Conservation (phyloP, 2,797 vertebrate species). For the Pangasius larnaudii region DNA sequence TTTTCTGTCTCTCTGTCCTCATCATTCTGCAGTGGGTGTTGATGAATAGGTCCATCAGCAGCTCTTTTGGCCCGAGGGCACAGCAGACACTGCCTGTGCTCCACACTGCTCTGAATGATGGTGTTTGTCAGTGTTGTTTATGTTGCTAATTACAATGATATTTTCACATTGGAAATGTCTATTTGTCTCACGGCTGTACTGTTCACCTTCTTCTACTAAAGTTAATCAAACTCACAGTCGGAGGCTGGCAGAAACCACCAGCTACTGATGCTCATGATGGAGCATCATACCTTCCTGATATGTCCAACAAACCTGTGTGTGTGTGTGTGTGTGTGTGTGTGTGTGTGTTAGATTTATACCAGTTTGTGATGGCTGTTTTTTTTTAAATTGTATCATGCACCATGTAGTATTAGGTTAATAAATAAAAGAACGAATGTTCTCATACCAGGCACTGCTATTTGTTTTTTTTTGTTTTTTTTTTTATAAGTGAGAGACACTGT, state of each 20-base stretch:
- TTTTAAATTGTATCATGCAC: background rate
- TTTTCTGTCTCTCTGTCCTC: slow-evolving; percentile 42
- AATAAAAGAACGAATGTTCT: slow-evolving; percentile 19
- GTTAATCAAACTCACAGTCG: slow-evolving; percentile 49
- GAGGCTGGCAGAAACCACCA: slow-evolving; percentile 7
- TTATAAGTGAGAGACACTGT: background rate
- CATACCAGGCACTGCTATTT: background rate
- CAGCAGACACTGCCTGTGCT: slow-evolving; percentile 73
- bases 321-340: too few species aligned
- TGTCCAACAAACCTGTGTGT: background rate
- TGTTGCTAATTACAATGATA: slow-evolving; percentile 78
- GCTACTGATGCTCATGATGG: slow-evolving; percentile 15
- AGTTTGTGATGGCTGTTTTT: background rate
- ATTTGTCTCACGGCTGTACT: slow-evolving; percentile 48
- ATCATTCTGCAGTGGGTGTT: slow-evolving; percentile 68
- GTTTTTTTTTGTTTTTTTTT: background rate
- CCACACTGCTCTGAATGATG: slow-evolving; percentile 76
- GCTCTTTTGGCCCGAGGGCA: slow-evolving; percentile 70
- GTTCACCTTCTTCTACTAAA: slow-evolving; percentile 35
- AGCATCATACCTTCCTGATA: background rate
- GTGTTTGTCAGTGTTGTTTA: slow-evolving; percentile 81
- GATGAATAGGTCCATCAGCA: slow-evolving; percentile 78
- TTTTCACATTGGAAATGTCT: slow-evolving; percentile 57
- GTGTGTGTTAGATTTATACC: background rate
- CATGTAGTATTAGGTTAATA: background rate